A percentile compares a stretch with the other conserved stretches of the same genome.
Evolutionary conservation across 1,140 invertebrate species (phyloP).

Genomic region (Cotesia glomerata): DNA sequence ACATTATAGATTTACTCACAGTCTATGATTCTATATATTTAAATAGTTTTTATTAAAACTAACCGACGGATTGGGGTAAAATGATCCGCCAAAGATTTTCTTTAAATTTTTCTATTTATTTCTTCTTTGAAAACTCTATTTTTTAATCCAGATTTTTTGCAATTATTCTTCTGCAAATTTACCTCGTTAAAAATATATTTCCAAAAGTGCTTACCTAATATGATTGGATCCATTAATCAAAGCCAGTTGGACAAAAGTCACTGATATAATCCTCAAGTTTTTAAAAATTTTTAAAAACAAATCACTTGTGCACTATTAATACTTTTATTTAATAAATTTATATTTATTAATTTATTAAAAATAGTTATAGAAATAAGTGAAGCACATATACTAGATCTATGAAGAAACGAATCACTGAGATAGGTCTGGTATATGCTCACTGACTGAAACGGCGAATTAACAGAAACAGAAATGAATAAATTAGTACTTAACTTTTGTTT

Average conservation of each 20-base stretch:
- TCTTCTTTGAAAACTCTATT: no score
- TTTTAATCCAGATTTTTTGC: no score
- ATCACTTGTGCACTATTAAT: not conserved
- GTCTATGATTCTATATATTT: not conserved
- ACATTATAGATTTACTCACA: not conserved
- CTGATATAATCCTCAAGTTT: not conserved
- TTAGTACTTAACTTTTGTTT: not conserved
- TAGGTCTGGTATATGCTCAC: not conserved
- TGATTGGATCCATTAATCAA: conserved; percentile 53
- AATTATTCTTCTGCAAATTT: no score
- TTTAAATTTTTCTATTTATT: no score
- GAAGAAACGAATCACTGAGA: not conserved
- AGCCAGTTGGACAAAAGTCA: not conserved
- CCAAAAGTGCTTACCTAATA: conserved; percentile 55
- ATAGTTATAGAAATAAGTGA: not conserved
- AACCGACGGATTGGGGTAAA: no score
- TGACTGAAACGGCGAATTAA: conserved; percentile 6
- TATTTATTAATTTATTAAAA: not conserved
- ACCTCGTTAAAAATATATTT: no score
- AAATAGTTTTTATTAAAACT: not conserved
- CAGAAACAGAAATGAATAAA: not conserved
- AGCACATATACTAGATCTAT: not conserved
- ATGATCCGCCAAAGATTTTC: no score
- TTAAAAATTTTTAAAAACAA: not conserved
- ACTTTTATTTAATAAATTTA: no score